A percentile compares a stretch with the other conserved stretches of the same genome.
Conservation (phyloP, 1,140 invertebrate species). For the Tribolium madens region DNA sequence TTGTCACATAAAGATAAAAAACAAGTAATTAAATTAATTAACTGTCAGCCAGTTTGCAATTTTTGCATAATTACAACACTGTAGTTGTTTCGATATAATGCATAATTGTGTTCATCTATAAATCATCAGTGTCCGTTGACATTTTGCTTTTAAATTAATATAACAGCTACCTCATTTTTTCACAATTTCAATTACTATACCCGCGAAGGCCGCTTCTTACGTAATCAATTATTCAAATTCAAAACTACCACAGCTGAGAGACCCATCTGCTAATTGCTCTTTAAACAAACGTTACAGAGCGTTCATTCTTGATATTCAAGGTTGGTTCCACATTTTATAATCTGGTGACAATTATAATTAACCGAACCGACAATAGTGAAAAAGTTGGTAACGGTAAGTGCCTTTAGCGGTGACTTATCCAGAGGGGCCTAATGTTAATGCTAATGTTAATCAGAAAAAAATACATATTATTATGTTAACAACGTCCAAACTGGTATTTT, state of each 20-base stretch:
- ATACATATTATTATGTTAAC: too few species aligned
- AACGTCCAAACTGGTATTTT: too few species aligned
- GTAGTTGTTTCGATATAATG: neutral
- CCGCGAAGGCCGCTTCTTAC: conserved; percentile 23
- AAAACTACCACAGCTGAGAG: neutral
- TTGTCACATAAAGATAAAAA: neutral
- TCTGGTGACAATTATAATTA: neutral
- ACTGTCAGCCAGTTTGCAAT: neutral
- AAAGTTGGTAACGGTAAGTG: conserved; percentile 1
- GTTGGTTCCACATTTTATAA: conserved; percentile 2
- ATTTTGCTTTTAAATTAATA: neutral
- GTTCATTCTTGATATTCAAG: conserved; percentile 3
- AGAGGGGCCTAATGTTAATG: too few species aligned
- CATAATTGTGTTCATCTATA: neutral
- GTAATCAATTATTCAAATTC: neutral
- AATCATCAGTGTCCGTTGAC: neutral
- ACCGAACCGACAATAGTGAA: neutral
- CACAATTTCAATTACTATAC: neutral
- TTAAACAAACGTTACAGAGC: conserved; percentile 6
- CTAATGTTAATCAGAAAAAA: too few species aligned
- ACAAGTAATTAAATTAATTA: neutral
- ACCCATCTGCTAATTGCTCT: conserved; percentile 9
- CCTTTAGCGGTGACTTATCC: too few species aligned
- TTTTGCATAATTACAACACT: neutral
- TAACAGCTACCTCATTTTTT: neutral